Evolutionary conservation across 2,888 invertebrate species (phyloP), one percentile per base, ranked within the genome.

Genomic region (Pilophorus perplexus): DNA sequence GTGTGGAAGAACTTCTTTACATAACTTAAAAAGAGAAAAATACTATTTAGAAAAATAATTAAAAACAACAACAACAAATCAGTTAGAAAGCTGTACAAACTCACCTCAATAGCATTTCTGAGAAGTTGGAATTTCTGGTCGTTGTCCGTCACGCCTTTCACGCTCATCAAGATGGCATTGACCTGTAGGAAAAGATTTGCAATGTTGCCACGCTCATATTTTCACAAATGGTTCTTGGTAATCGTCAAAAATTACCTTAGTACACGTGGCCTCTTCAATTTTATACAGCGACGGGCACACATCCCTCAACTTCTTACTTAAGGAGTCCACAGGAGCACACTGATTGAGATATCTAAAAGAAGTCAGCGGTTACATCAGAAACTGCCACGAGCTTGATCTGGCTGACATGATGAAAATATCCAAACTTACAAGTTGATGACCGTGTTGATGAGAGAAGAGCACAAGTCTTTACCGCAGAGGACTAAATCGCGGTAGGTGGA

Each of bases 221-320:
- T 8, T 10, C n/a, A n/a, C n/a, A n/a, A n/a, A n/a, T n/a, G n/a
- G n/a, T n/a, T n/a, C n/a, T n/a, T n/a, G n/a, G n/a, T n/a, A n/a
- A n/a, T n/a, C n/a, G n/a, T n/a, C n/a, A n/a, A n/a, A 23, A 20
- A 18, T 75, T 77, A 92, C 93, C 81, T 96, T 96, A 1, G 96
- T 93, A 73, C 93, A 93, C 10, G 93, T 90, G 2, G 96, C 97
- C 78, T 99, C 98, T 80, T 98, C 97, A 73, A 87, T 87, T 70
- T 90, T 87, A 76, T 96, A 99, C 23, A 99, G 81, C 72, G 89
- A 89, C 0, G 99, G 98, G 75, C 98, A 99, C 1, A 93, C 84
- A 73, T 93, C 89, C 50, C 96, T 82, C 64, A 99, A 79, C 75
- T 89, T 89, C 22, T 84, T 81, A 68, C 93, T 96, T 69, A 99